phyloP scores from a whole-genome alignment of 2,888 invertebrate species.

The Horisme vitalbata region DNA sequence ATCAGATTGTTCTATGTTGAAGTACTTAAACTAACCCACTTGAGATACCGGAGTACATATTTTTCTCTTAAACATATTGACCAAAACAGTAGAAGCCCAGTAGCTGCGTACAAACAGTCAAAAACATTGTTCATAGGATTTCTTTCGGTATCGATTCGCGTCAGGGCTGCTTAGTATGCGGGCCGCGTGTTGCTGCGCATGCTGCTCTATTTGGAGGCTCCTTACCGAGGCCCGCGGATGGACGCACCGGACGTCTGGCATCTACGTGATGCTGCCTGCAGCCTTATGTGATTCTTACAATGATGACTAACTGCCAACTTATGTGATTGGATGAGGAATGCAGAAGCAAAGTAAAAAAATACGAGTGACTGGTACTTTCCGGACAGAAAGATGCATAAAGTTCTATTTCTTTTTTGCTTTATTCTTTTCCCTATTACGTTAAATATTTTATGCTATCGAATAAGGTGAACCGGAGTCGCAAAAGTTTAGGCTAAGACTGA shows the following conservation, averaged over 20 bases:
- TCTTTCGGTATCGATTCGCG: conserved; percentile 58
- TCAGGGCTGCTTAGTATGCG: conserved; percentile 51
- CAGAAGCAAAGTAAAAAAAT: no score
- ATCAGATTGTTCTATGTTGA: no score
- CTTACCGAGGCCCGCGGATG: conserved; percentile 27
- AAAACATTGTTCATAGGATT: conserved; percentile 56
- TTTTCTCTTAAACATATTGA: conserved; percentile 1
- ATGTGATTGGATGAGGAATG: background rate
- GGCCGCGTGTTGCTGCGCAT: conserved; percentile 49
- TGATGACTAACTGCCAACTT: conserved; percentile 18
- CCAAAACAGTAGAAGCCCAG: conserved; percentile 12
- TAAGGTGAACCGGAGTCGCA: no score
- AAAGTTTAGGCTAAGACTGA: no score
- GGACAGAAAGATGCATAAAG: no score
- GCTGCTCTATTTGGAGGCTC: conserved; percentile 63
- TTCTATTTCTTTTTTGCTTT: no score
- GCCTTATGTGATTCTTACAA: conserved; percentile 17
- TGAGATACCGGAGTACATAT: background rate
- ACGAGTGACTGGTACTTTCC: no score
- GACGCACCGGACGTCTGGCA: conserved; percentile 59
- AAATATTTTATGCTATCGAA: no score
- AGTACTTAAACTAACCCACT: no score
- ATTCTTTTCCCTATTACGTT: no score
- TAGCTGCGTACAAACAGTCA: conserved; percentile 36
- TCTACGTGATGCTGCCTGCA: conserved; percentile 50